phyloP scores from a whole-genome alignment of 2,888 invertebrate genomes.

The Microctonus aethiopoides region DNA sequence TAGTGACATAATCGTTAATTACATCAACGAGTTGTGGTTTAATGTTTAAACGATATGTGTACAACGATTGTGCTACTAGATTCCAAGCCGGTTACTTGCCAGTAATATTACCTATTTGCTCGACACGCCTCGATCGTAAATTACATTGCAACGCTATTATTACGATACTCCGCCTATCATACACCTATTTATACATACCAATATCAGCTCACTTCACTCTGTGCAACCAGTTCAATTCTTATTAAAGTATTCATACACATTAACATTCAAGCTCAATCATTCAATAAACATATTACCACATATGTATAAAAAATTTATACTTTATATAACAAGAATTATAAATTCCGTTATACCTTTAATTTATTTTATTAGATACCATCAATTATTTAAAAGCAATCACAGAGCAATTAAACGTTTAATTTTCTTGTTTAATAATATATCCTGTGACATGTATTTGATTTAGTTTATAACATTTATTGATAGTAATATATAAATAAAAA shows the following conservation, averaged over 20 bases:
- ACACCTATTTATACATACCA: conserved; percentile 48
- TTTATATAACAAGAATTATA: conserved; percentile 28
- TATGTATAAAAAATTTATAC: too few relatives aligned
- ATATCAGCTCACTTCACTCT: conserved; percentile 11
- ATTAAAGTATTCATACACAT: too few relatives aligned
- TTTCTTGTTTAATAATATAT: conserved; percentile 31
- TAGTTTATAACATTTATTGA: too few relatives aligned
- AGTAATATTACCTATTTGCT: conserved; percentile 64
- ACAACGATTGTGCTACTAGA: conserved; percentile 51
- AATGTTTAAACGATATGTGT: conserved; percentile 51
- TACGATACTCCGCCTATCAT: conserved; percentile 56
- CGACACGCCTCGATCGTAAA: conserved; percentile 62
- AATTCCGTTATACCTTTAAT: conserved; percentile 51
- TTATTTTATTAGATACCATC: conserved; percentile 31
- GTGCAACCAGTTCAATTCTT: too few relatives aligned
- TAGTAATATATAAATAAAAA: too few relatives aligned
- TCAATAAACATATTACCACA: too few relatives aligned
- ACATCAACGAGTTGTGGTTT: conserved; percentile 63
- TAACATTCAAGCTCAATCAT: too few relatives aligned
- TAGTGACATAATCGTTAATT: conserved; percentile 63
- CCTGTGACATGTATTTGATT: not conserved
- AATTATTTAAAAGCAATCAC: conserved; percentile 41
- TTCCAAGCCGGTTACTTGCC: conserved; percentile 61
- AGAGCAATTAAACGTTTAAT: conserved; percentile 48
- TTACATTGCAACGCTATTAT: conserved; percentile 61